Conservation (phyloP, 2,888 invertebrate species). For the Coleophora deauratella region DNA sequence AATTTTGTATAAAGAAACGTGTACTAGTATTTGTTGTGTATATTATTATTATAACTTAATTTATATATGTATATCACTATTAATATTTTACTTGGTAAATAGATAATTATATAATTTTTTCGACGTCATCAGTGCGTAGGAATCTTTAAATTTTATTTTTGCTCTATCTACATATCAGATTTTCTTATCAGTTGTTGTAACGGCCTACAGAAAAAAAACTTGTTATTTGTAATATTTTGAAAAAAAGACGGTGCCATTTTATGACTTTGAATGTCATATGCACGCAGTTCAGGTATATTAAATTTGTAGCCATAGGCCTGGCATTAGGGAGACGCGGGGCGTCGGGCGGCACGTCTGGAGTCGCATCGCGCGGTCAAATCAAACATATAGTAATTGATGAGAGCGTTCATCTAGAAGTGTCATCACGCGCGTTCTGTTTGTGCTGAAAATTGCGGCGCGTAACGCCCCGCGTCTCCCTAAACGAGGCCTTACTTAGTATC, state of each 20-base stretch:
- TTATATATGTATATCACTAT: constrained; percentile 25
- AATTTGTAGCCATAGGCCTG: no score
- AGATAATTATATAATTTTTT: constrained; percentile 38
- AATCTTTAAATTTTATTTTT: constrained; percentile 14
- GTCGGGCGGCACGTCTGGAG: no score
- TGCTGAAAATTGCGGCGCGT: no score
- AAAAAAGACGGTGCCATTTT: neutral
- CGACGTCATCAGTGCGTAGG: constrained; percentile 30
- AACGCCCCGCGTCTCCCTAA: no score
- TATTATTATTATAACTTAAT: constrained; percentile 26
- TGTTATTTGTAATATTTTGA: neutral
- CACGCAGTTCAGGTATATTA: neutral
- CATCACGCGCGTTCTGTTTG: no score
- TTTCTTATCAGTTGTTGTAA: neutral
- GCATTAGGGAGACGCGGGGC: no score
- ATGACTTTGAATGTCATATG: neutral
- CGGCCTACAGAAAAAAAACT: neutral
- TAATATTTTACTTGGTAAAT: constrained; percentile 20
- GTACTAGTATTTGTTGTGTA: constrained; percentile 48
- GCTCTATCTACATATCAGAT: constrained; percentile 23
- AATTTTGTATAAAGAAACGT: constrained; percentile 52
- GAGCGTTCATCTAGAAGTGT: no score
- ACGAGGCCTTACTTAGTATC: no score
- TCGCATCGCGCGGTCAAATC: no score
- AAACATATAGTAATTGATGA: no score